These are phyloP conservation scores for Protodeltote pygarga DNA, from an alignment of 2,888 invertebrate genomes.

Conservation along the genomic window DNA sequence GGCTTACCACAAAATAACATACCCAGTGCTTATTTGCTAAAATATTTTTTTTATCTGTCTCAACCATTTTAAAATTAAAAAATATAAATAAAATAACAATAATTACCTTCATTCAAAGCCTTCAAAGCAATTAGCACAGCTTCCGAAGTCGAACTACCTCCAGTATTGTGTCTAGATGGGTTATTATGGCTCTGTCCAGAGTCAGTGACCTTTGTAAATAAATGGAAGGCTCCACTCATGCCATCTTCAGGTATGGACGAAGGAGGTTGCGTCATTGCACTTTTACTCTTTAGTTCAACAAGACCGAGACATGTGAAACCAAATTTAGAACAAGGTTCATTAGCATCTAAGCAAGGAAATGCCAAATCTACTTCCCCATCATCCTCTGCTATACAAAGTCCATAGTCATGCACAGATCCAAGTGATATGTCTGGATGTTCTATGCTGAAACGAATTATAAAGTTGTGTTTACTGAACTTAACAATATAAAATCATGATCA, in stretches of 20 bases:
- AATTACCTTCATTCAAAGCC: conserved; percentile 82
- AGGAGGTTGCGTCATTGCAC: conserved; percentile 59
- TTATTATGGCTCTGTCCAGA: conserved; percentile 74
- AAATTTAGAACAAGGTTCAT: conserved; percentile 96
- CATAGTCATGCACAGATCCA: conserved; percentile 91
- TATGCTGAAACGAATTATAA: conserved; percentile 87
- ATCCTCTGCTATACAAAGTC: conserved; percentile 97
- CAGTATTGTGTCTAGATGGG: conserved; percentile 73
- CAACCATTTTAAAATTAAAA: not conserved
- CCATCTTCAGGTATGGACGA: conserved; percentile 76
- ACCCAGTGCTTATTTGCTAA: no score
- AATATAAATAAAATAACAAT: not conserved
- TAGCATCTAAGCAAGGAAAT: conserved; percentile 95
- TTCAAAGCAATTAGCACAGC: conserved; percentile 75
- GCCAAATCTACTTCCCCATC: conserved; percentile 98
- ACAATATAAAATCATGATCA: no score
- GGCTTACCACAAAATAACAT: no score
- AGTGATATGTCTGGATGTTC: conserved; percentile 88
- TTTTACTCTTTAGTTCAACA: conserved; percentile 89
- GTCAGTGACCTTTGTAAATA: conserved; percentile 70
- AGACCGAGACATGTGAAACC: conserved; percentile 96
- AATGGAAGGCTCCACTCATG: conserved; percentile 67
- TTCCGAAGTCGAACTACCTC: conserved; percentile 81
- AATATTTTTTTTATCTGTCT: no score
- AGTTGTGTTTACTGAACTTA: no score